phyloP scores from a whole-genome alignment of 2,888 invertebrate species.

The Eupelmus urozonus region DNA sequence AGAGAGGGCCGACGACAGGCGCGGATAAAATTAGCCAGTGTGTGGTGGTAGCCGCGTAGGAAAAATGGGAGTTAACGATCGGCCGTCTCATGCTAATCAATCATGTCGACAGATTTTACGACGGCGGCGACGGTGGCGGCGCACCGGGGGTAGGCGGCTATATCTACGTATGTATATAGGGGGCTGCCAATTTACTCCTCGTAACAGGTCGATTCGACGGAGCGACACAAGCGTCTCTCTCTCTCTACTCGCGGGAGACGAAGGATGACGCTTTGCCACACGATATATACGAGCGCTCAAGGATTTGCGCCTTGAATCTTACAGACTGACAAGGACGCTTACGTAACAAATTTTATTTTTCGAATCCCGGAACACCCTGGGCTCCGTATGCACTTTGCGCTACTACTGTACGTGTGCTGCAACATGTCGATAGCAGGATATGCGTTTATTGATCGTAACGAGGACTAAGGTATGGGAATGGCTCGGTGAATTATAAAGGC shows the following conservation, averaged over 20 bases:
- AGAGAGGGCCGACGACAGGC: neutral
- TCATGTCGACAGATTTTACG: constrained; percentile 69
- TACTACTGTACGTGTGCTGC: neutral
- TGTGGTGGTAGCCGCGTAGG: constrained; percentile 16
- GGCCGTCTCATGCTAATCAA: constrained; percentile 70
- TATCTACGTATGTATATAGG: neutral
- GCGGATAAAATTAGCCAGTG: constrained; percentile 12
- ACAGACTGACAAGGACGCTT: constrained; percentile 43
- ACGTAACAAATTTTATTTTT: constrained; percentile 52
- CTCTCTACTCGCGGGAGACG: constrained; percentile 65
- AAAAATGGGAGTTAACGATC: constrained; percentile 64
- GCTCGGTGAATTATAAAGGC: constrained; percentile 29
- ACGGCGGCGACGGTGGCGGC: constrained; percentile 35
- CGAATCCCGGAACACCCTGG: constrained; percentile 21
- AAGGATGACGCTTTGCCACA: constrained; percentile 63
- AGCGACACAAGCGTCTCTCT: constrained; percentile 58
- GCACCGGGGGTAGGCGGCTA: constrained; percentile 26
- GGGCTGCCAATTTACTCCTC: constrained; percentile 68
- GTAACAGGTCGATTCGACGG: constrained; percentile 67
- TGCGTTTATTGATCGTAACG: constrained; percentile 55
- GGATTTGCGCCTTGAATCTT: constrained; percentile 45
- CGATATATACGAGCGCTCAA: constrained; percentile 56
- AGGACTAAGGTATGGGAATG: neutral
- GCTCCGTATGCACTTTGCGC: neutral
- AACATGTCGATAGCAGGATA: constrained; percentile 39